Conservation (phyloP, 2,888 invertebrate genomes). For the Odontothrips loti region DNA sequence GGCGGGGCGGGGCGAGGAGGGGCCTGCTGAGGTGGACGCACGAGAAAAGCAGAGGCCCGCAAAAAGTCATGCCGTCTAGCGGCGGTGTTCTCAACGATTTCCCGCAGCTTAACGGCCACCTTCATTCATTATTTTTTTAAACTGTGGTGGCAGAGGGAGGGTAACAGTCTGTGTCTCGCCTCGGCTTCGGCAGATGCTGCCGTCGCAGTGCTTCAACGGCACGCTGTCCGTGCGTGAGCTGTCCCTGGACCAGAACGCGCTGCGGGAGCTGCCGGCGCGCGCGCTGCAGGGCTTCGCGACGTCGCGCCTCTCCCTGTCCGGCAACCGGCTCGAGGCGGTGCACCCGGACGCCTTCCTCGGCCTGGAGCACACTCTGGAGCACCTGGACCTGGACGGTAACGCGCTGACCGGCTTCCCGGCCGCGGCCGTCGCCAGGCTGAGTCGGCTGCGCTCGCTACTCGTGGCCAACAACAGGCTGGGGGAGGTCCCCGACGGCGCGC, state of each 20-base stretch:
- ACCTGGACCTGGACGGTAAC: constrained; percentile 79
- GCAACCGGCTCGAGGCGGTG: constrained; percentile 66
- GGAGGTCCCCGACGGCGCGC: constrained; percentile 60
- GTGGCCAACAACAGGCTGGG: constrained; percentile 72
- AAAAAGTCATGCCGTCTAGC: too few relatives aligned
- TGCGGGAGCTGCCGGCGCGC: constrained; percentile 44
- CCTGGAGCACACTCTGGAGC: constrained; percentile 69
- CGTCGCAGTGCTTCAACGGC: constrained; percentile 44
- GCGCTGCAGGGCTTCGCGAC: constrained; percentile 55
- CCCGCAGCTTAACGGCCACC: too few relatives aligned
- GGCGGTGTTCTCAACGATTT: too few relatives aligned
- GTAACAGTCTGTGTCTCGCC: too few relatives aligned
- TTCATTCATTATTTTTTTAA: too few relatives aligned
- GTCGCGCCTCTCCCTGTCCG: constrained; percentile 72
- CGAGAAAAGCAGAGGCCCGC: too few relatives aligned
- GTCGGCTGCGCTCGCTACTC: constrained; percentile 65
- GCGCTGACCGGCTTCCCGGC: constrained; percentile 64
- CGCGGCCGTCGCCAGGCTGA: constrained; percentile 60
- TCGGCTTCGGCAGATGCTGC: background rate
- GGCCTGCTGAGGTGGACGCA: too few relatives aligned
- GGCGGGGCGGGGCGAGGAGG: background rate
- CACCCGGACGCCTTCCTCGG: constrained; percentile 69
- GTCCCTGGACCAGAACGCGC: constrained; percentile 48
- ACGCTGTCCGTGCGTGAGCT: constrained; percentile 47
- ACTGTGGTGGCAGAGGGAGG: too few relatives aligned